phyloP scores from a whole-genome alignment of 2,797 vertebrate species.

The Clarias laeviceps region DNA sequence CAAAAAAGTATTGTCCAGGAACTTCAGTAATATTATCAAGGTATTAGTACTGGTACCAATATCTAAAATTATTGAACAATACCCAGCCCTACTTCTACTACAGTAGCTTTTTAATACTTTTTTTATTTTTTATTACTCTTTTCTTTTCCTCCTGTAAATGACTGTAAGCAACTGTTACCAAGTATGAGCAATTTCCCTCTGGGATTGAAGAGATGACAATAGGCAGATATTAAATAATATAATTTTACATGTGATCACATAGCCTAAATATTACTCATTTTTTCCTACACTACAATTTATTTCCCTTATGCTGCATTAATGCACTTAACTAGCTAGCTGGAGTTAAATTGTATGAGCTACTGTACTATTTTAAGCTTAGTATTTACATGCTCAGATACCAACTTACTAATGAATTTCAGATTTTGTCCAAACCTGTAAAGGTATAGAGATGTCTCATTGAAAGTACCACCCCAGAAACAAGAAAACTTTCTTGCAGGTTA shows the following conservation, averaged over 20 bases:
- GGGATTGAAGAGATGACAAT: background rate
- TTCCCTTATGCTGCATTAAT: background rate
- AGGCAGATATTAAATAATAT: background rate
- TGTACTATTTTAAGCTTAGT: background rate
- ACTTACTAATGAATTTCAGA: background rate
- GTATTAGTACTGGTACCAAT: no score
- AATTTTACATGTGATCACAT: background rate
- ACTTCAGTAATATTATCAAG: no score
- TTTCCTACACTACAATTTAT: background rate
- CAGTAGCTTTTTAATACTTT: background rate
- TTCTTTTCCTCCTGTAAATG: no score
- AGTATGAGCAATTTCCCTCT: no score
- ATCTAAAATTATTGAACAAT: no score
- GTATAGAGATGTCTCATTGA: background rate
- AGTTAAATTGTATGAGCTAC: background rate
- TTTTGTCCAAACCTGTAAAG: background rate
- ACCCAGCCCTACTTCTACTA: no score
- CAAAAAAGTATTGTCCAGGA: no score
- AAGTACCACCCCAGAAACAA: background rate
- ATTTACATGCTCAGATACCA: background rate
- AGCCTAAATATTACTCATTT: background rate
- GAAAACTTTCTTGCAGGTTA: slow-evolving; percentile 4
- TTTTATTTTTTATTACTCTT: no score
- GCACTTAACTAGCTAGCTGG: background rate
- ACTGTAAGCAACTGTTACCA: no score